Evolutionary conservation across 1,140 invertebrate species (phyloP), one percentile per base, ranked within the genome.

Genomic region (Calliopsis andreniformis): DNA sequence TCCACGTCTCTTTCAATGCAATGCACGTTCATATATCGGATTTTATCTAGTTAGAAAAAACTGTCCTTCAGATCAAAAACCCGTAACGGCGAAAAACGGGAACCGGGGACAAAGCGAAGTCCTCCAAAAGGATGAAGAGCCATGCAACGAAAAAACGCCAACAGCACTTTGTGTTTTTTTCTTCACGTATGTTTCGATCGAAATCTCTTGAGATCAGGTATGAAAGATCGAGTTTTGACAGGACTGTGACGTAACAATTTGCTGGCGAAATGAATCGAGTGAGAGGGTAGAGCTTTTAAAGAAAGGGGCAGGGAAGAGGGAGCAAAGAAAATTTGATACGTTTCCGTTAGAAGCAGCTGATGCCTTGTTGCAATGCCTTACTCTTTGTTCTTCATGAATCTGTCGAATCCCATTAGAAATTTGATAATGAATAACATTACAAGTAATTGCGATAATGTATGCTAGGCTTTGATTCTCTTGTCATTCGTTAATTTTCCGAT

Each of bases 181-280:
- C 28, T 53, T 28, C 16, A 43, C 28, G 20, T 23, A 30, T 18
- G n/a, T 16, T 35, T 16, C 10, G 76, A 78, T 78, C 61, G 25
- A 35, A 63, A 73, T 78, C 69, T 63, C 69, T 56, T 18, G 43
- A 73, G 61, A 66, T 35, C 76, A 64, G 69, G 51, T 49, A 64
- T 49, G 53, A 42, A 73, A 72, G 69, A 78, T 73, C n/a, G 69
- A 78, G 69, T 78, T 78, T 78, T 78, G 69, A 78, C 76, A 59
- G 61, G 53, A 20, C 30, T 55, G 58, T 77, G 76, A 77, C 68
- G 76, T 70, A 77, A 77, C 58, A 45, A 72, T 77, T 72, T 63
- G 28, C 45, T 39, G 56, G 67, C 45, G 39, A 47, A 59, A 51
- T n/a, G 43, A 7, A 30, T 42, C 72, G 56, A 77, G 58, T 2